A percentile compares a stretch with the other conserved stretches of the same genome.
phyloP scores from a whole-genome alignment of 1,140 invertebrate genomes.

The Dryas iulia region DNA sequence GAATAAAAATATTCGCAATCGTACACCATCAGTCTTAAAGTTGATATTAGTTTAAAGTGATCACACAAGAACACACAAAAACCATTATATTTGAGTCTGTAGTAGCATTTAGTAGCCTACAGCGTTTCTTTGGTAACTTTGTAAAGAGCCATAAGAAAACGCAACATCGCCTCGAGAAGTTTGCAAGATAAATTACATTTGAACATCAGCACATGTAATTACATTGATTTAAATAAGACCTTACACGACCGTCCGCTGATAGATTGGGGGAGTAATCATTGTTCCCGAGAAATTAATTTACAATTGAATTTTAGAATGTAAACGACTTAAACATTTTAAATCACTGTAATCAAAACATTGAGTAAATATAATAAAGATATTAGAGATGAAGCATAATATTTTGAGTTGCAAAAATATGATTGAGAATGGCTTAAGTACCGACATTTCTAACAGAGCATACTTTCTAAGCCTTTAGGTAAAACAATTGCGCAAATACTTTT shows the following conservation, averaged over 20 bases:
- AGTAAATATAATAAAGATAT: background rate
- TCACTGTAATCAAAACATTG: background rate
- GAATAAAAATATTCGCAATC: constrained; percentile 37
- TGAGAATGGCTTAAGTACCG: background rate
- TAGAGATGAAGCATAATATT: background rate
- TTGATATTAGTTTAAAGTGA: constrained; percentile 32
- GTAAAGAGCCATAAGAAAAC: constrained; percentile 57
- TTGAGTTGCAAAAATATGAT: background rate
- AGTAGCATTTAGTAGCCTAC: constrained; percentile 74
- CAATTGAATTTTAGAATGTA: background rate
- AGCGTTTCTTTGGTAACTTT: constrained; percentile 66
- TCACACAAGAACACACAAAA: constrained; percentile 55
- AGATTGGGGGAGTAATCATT: constrained; percentile 9
- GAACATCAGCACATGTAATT: constrained; percentile 59
- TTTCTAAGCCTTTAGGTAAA: background rate
- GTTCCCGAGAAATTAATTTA: constrained; percentile 10
- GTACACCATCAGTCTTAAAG: constrained; percentile 37
- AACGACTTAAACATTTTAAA: background rate
- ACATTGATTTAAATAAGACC: constrained; percentile 61
- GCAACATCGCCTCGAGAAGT: constrained; percentile 51
- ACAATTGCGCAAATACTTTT: background rate
- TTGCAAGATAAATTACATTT: constrained; percentile 53
- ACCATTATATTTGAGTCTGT: constrained; percentile 65
- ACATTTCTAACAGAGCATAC: background rate
- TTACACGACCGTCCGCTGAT: constrained; percentile 29